Base-by-base conservation (phyloP, 2,113 vertebrate species). In the Euleptes europaea region DNA sequence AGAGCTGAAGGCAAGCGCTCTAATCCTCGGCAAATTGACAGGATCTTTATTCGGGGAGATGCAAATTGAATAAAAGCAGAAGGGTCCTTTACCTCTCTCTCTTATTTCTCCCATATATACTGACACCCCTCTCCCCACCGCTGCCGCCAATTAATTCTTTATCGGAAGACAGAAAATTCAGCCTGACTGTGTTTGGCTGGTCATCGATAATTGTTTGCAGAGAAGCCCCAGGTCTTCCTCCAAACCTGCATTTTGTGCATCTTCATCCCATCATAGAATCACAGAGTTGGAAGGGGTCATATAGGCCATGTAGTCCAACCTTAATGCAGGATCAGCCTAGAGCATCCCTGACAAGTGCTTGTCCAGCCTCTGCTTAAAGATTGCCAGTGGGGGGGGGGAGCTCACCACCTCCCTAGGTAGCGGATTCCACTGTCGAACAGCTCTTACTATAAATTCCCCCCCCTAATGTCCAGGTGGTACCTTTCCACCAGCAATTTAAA, bases 241-340 rank as follows among this genome's bases (percentile, higher is more conserved):
- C 79, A 87, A 90, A 91, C 90, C 90, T 75, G 35, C 60, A 77
- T 90, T 94, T 87, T 94, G 51, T 3, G 81, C 85, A 91, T 89
- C 88, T 88, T 42, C 80, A 89, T 88, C 88, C 86, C 88, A 90
- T n/a, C n/a, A n/a, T n/a, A n/a, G n/a, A n/a, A n/a, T n/a, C n/a
- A n/a, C n/a, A n/a, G n/a, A n/a, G n/a, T n/a, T n/a, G n/a, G n/a
- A n/a, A n/a, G n/a, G n/a, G n/a, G n/a, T n/a, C n/a, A n/a, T n/a
- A n/a, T n/a, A n/a, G n/a, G n/a, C n/a, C n/a, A n/a, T n/a, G n/a
- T n/a, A n/a, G n/a, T n/a, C n/a, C n/a, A n/a, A n/a, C n/a, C n/a
- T n/a, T n/a, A n/a, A n/a, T n/a, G n/a, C n/a, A n/a, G n/a, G n/a
- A n/a, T n/a, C n/a, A n/a, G n/a, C n/a, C n/a, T n/a, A n/a, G n/a